phyloP scores from a whole-genome alignment of 2,888 invertebrate genomes.

The Elegia similella region DNA sequence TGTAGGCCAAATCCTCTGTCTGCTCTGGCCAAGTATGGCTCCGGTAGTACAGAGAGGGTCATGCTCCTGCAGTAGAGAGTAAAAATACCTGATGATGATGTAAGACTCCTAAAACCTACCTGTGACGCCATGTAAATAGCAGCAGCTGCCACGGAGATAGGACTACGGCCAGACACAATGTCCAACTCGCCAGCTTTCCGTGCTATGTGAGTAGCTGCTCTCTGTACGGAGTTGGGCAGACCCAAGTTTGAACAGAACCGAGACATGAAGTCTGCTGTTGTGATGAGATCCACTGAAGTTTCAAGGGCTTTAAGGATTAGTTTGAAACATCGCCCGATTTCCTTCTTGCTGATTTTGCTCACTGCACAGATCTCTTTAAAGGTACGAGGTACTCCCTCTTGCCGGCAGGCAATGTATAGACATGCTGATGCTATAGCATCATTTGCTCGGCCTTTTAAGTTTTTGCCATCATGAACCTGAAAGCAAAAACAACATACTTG shows the following conservation, averaged over 20 bases:
- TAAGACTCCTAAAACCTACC: conserved; percentile 57
- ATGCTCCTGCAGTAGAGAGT: no score
- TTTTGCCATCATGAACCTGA: conserved; percentile 95
- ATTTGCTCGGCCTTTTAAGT: conserved; percentile 96
- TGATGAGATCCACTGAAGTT: conserved; percentile 98
- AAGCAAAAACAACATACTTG: conserved; percentile 14
- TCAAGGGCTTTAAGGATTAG: conserved; percentile 97
- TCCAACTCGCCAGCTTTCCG: conserved; percentile 97
- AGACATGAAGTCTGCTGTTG: conserved; percentile 99
- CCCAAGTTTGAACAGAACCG: conserved; percentile 98
- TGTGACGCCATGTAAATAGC: conserved; percentile 99
- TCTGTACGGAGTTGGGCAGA: conserved; percentile 92
- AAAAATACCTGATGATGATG: no score
- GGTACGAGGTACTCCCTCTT: conserved; percentile 98
- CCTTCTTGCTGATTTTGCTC: conserved; percentile 99
- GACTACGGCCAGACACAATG: conserved; percentile 98
- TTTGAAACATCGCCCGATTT: conserved; percentile 99
- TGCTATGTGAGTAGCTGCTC: conserved; percentile 98
- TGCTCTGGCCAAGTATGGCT: no score
- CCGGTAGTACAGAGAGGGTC: no score
- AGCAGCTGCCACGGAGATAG: conserved; percentile 99
- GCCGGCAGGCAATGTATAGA: conserved; percentile 98
- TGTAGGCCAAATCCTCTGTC: no score
- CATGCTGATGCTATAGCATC: conserved; percentile 99
- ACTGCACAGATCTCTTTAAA: conserved; percentile 99